Evolutionary conservation across 2,797 vertebrate genomes (phyloP).

Genomic region (Lerista edwardsae): DNA sequence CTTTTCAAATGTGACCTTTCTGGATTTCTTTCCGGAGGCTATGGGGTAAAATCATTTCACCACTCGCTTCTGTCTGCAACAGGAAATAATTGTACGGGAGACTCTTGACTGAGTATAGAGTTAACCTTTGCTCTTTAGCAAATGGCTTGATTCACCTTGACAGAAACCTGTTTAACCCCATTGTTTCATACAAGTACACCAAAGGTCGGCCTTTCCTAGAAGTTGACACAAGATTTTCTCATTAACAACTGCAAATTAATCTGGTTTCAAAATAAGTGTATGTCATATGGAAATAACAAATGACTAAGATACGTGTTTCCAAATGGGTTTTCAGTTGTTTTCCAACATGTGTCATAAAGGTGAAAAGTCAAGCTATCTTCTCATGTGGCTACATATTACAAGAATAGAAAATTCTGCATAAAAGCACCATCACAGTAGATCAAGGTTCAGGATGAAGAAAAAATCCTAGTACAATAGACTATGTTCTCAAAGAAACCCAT

Average conservation of each 20-base stretch:
- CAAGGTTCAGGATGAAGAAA: not conserved
- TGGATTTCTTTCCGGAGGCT: conserved; percentile 62
- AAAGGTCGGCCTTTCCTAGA: not conserved
- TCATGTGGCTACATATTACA: not conserved
- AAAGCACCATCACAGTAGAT: not conserved
- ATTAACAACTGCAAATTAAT: not conserved
- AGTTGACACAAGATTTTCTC: not conserved
- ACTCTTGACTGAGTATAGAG: conserved; percentile 41
- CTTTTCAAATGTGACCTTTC: conserved; percentile 67
- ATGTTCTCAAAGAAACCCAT: not conserved
- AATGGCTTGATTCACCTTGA: conserved; percentile 30
- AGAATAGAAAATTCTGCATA: not conserved
- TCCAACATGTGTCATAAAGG: not conserved
- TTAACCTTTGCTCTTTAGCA: conserved; percentile 61
- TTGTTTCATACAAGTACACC: conserved; percentile 7
- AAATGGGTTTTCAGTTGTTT: not conserved
- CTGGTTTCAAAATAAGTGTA: not conserved
- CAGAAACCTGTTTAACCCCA: conserved; percentile 18
- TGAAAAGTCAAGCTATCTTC: not conserved
- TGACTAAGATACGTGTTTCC: not conserved
- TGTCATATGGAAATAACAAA: not conserved
- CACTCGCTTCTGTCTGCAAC: conserved; percentile 52
- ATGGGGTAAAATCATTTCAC: conserved; percentile 45
- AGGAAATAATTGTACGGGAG: conserved; percentile 62
- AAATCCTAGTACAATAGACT: not conserved